Percentiles rank a stretch among this genome's conserved stretches.
phyloP scores from a whole-genome alignment of 2,888 invertebrate genomes.

The Polietes domitor region DNA sequence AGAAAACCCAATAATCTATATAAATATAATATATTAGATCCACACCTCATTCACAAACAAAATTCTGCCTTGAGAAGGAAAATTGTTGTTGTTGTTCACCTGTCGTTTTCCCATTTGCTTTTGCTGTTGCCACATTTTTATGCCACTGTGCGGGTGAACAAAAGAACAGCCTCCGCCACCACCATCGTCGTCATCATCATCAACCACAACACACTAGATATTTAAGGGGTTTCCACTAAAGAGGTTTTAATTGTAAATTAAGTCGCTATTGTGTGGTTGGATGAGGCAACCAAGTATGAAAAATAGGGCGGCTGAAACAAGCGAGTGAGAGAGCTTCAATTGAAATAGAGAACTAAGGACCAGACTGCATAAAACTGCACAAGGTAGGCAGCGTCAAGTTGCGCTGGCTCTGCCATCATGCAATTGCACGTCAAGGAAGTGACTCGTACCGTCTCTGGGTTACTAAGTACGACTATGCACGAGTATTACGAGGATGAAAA shows the following conservation, averaged over 20 bases:
- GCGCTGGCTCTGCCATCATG: background rate
- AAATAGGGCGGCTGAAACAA: conserved; percentile 58
- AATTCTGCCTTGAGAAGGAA: too few relatives aligned
- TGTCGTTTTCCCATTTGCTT: too few relatives aligned
- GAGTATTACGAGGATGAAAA: too few relatives aligned
- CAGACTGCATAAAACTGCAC: conserved; percentile 1
- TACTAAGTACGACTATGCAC: conserved; percentile 44
- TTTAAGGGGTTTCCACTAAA: conserved; percentile 70
- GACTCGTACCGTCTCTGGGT: conserved; percentile 47
- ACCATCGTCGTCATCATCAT: conserved; percentile 4
- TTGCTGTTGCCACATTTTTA: too few relatives aligned
- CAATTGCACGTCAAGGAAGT: background rate
- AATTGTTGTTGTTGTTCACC: conserved; percentile 30
- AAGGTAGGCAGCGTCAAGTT: background rate
- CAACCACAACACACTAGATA: conserved; percentile 50
- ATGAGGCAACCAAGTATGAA: conserved; percentile 33
- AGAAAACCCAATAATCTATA: too few relatives aligned
- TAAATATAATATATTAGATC: too few relatives aligned
- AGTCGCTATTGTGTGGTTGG: conserved; percentile 76
- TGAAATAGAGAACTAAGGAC: conserved; percentile 7
- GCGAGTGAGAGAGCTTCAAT: too few relatives aligned
- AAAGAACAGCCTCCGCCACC: conserved; percentile 21
- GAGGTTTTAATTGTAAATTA: conserved; percentile 80
- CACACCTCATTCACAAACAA: too few relatives aligned
- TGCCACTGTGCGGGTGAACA: conserved; percentile 48